phyloP scores from a whole-genome alignment of 2,888 invertebrate genomes.

The Agrenia bidenticulata region DNA sequence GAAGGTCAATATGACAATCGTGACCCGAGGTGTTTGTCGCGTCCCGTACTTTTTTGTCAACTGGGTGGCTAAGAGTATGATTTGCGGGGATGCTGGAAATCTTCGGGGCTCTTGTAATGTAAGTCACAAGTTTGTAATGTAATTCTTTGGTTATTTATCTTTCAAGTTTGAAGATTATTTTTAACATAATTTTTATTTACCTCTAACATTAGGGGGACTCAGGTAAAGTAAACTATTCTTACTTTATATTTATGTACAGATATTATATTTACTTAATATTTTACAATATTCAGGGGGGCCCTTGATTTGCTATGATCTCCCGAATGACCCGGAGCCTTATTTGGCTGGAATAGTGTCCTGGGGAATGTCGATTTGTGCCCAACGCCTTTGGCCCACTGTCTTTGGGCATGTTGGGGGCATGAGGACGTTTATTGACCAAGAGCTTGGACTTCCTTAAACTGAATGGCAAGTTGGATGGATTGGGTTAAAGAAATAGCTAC shows the following conservation, averaged over 20 bases:
- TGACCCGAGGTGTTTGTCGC: constrained; percentile 11
- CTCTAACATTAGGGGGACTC: too few relatives aligned
- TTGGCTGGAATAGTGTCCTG: constrained; percentile 36
- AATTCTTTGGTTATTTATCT: too few relatives aligned
- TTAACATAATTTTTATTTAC: too few relatives aligned
- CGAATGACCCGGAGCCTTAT: constrained; percentile 14
- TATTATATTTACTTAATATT: background rate
- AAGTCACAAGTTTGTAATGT: background rate
- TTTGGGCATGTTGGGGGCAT: constrained; percentile 17
- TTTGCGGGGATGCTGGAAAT: constrained; percentile 20
- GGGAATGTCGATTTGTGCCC: constrained; percentile 35
- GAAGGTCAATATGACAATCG: constrained; percentile 21
- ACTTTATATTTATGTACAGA: too few relatives aligned
- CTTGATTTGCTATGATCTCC: constrained; percentile 25
- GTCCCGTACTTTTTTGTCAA: constrained; percentile 8
- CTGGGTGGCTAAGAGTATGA: constrained; percentile 17
- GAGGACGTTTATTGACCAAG: constrained; percentile 17
- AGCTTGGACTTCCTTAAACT: background rate
- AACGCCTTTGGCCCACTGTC: constrained; percentile 26
- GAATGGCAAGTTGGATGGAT: background rate
- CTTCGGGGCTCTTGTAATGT: constrained; percentile 26
- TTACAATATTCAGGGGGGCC: constrained; percentile 32
- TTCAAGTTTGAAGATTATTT: too few relatives aligned
- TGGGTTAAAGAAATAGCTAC: background rate
- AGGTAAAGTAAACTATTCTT: too few relatives aligned